These are phyloP conservation scores for Drosophila truncata DNA, from an alignment of 1,140 invertebrate genomes.

Conservation along the genomic window DNA sequence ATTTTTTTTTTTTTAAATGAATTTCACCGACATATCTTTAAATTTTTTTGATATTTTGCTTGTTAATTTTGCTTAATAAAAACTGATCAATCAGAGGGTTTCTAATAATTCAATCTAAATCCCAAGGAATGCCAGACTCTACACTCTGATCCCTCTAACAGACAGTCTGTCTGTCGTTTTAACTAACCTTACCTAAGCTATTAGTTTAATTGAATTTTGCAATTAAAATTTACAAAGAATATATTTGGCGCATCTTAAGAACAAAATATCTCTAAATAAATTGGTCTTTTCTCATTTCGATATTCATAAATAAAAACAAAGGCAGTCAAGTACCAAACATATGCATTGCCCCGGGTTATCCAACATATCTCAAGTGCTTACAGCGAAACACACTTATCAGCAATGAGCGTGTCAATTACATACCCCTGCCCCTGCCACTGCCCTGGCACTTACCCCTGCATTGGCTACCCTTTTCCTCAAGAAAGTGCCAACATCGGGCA, in stretches of 20 bases:
- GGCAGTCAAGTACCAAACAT: background rate
- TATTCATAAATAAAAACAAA: background rate
- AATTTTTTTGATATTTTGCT: too few relatives aligned
- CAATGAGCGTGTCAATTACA: conserved; percentile 77
- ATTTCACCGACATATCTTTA: too few relatives aligned
- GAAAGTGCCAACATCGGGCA: conserved; percentile 48
- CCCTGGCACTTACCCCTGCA: conserved; percentile 12
- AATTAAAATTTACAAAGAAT: background rate
- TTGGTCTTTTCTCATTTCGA: background rate
- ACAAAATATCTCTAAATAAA: background rate
- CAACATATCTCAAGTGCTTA: conserved; percentile 66
- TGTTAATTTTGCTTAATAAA: too few relatives aligned
- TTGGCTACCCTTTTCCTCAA: background rate
- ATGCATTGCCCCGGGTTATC: conserved; percentile 25
- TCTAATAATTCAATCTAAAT: too few relatives aligned
- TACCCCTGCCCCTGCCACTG: background rate
- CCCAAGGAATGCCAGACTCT: too few relatives aligned
- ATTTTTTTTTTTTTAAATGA: too few relatives aligned
- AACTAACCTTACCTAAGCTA: background rate
- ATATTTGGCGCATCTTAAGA: background rate
- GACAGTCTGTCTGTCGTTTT: background rate
- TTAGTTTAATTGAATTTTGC: background rate
- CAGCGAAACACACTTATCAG: conserved; percentile 80
- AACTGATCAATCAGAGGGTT: too few relatives aligned
- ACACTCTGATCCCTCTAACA: background rate